These are phyloP conservation scores for Ochropacha duplaris DNA, from an alignment of 2,888 invertebrate species.

Conservation along the genomic window DNA sequence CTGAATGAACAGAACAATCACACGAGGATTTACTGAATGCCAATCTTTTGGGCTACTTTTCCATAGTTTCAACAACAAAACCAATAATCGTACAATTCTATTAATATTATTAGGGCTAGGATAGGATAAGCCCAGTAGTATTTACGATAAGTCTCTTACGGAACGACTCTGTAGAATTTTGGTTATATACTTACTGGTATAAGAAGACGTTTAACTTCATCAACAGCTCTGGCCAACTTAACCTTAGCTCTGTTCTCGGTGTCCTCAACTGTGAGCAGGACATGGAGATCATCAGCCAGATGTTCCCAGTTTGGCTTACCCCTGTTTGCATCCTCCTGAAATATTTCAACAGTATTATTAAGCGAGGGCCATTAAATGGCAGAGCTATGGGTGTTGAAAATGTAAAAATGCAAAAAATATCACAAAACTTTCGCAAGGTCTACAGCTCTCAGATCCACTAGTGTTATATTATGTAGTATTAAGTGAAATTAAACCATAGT, in stretches of 20 bases:
- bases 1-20: too few species aligned
- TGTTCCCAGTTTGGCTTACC: constrained; percentile 99
- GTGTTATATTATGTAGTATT: too few species aligned
- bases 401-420: too few species aligned
- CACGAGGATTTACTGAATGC: too few species aligned
- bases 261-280: constrained; percentile 99
- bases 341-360: constrained; percentile 10
- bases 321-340: constrained; percentile 98
- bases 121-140: too few species aligned
- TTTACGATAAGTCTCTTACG: too few species aligned
- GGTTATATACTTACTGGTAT: constrained; percentile 91
- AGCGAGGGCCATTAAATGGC: not conserved
- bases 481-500: not conserved
- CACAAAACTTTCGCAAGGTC: too few species aligned
- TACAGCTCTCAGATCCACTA: too few species aligned
- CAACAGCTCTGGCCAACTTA: constrained; percentile 97
- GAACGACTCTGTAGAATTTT: constrained; percentile 1
- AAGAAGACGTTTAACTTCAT: constrained; percentile 98
- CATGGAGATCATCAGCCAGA: constrained; percentile 98
- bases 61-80: too few species aligned
- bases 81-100: too few species aligned
- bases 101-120: not conserved
- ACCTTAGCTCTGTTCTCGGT: constrained; percentile 97
- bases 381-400: not conserved
- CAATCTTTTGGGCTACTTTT: too few species aligned